Conservation (phyloP, 2,113 vertebrate genomes). For the Phaethornis superciliosus region DNA sequence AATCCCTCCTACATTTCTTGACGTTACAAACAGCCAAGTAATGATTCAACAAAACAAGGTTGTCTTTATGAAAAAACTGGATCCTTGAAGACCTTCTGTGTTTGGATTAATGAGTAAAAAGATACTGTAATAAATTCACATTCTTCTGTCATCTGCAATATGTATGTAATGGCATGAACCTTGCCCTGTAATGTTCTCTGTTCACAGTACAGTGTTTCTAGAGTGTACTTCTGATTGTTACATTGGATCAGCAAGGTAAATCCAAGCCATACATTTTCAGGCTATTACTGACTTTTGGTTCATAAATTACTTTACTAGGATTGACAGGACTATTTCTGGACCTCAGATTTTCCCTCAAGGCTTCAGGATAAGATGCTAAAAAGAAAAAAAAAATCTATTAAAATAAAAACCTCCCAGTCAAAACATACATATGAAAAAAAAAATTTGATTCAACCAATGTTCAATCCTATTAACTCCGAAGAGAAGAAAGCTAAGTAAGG, state of each 20-base stretch:
- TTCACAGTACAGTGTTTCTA: neutral
- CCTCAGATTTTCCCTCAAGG: neutral
- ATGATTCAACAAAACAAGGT: neutral
- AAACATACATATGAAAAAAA: neutral
- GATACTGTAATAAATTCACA: neutral
- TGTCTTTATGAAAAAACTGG: neutral
- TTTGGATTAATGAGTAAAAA: neutral
- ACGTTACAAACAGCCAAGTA: neutral
- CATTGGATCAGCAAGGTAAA: neutral
- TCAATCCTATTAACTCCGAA: neutral
- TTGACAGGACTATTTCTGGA: neutral
- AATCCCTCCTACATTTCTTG: neutral
- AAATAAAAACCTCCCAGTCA: neutral
- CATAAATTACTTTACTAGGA: neutral
- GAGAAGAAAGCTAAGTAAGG: neutral
- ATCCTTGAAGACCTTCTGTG: neutral
- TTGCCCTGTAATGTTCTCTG: neutral
- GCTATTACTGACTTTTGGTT: neutral
- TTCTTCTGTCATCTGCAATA: neutral
- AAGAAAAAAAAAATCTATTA: neutral
- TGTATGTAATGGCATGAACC: neutral
- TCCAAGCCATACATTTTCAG: neutral
- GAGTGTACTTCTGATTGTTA: neutral
- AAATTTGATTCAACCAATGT: neutral
- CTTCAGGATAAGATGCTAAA: neutral